Conservation (phyloP, 2,888 invertebrate genomes). For the Pseudococcus jackbeardsleyi region DNA sequence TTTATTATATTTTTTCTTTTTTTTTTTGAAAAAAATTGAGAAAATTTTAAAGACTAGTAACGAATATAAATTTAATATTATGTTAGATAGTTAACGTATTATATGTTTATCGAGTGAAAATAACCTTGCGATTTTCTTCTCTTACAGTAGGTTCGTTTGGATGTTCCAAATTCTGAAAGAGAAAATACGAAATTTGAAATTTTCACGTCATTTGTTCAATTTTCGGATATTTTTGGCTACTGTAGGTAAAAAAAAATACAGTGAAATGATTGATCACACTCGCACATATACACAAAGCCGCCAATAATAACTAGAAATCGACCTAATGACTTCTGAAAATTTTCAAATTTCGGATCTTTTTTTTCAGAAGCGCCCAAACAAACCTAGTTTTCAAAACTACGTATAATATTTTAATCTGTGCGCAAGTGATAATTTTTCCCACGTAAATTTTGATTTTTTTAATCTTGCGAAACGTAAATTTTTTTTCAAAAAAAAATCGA, state of each 20-base stretch:
- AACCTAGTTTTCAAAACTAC: not conserved
- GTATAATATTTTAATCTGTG: not conserved
- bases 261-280: no score
- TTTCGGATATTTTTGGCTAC: no score
- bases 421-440: not conserved
- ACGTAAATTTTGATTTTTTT: conserved; percentile 3
- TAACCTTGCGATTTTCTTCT: conserved; percentile 19
- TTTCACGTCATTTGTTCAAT: no score
- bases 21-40: conserved; percentile 47
- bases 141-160: no score
- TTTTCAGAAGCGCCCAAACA: no score
- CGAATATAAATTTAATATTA: not conserved
- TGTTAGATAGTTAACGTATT: not conserved
- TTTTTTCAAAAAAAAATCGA: conserved; percentile 3
- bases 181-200: no score
- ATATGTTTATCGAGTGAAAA: conserved; percentile 3
- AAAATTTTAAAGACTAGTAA: not conserved
- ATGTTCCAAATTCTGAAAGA: no score
- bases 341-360: no score
- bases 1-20: conserved; percentile 31
- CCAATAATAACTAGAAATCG: no score
- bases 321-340: no score
- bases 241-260: no score
- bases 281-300: no score
- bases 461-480: not conserved